Base-by-base conservation (phyloP, 2,113 vertebrate species). In the Mormyrus lacerda region DNA sequence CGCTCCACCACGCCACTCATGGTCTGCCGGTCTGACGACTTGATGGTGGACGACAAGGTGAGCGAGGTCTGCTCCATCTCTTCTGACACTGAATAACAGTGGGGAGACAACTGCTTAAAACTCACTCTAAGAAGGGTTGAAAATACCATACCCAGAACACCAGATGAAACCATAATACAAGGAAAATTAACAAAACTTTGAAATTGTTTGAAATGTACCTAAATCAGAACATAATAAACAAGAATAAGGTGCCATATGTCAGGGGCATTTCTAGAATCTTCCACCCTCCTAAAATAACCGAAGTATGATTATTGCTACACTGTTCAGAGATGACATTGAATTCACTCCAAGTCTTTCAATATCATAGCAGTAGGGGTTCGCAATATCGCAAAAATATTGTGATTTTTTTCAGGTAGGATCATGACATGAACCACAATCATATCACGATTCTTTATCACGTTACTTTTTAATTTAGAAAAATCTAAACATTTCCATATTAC, bases 1-100 rank as follows among this genome's bases (percentile, higher is more conserved):
- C 97, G 95, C 92, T 99, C 98, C 73, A 98, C 97, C 83, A 98
- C 93, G 85, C 98, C 98, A 90, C 96, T 97, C 96, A 98, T 97
- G 55, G 98, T 97, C 94, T 98, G 96, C 86, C 97, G 96, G 91
- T 99, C 98, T 0, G 97, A 97, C 0, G 98, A 97, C 92, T 95
- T 96, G 88, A 99, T 96, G 92, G 96, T 96, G 89, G 96, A 96
- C 89, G 97, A 94, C 1, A 98, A 96, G 1, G 98, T 98, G 93
- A 98, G 95, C 0, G 97, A 96, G 93, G 96, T 97, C 93, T 96
- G 96, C 91, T 99, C 98, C 91, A 95, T 91, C 91, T 99, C 98
- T 91, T 99, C 98, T 0, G 97, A 98, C 87, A 99, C 98, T 99
- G 93, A 0, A 21, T 5, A 11, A 84, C 47, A 55, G 24, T 3